Percentiles rank a stretch among this genome's conserved stretches.
Conservation (phyloP, 2,113 vertebrate species). For the Larimichthys polyactis region DNA sequence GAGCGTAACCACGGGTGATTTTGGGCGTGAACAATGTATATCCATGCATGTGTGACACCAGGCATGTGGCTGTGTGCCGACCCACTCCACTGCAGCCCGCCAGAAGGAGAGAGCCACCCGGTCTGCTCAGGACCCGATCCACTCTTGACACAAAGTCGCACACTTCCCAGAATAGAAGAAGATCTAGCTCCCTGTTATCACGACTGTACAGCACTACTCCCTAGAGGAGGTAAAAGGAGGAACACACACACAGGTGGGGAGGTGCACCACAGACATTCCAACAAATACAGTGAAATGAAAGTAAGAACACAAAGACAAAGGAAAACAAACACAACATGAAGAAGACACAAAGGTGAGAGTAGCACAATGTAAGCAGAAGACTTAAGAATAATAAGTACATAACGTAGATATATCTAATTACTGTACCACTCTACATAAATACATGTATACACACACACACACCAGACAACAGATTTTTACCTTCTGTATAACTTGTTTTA, state of each 20-base stretch:
- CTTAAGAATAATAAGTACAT: too few relatives aligned
- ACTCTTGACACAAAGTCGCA: conserved; percentile 91
- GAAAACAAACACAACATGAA: not conserved
- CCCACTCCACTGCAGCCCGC: conserved; percentile 95
- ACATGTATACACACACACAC: not conserved
- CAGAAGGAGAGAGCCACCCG: conserved; percentile 93
- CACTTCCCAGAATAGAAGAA: conserved; percentile 95
- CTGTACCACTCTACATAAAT: not conserved
- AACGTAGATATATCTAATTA: not conserved
- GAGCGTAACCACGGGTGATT: conserved; percentile 91
- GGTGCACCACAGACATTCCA: not conserved
- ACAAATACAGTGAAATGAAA: conserved; percentile 1
- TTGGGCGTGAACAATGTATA: conserved; percentile 91
- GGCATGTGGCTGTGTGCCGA: conserved; percentile 89
- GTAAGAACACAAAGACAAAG: not conserved
- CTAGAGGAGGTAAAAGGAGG: conserved; percentile 74
- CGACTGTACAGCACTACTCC: conserved; percentile 92
- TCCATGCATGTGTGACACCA: conserved; percentile 96
- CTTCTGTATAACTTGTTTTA: conserved; percentile 94
- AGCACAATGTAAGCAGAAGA: not conserved
- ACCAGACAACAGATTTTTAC: conserved; percentile 73
- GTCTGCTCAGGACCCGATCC: conserved; percentile 93
- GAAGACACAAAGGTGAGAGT: not conserved
- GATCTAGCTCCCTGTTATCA: conserved; percentile 92
- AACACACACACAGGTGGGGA: conserved; percentile 24